Percentiles rank a stretch among this genome's conserved stretches.
These are phyloP conservation scores for Andrena bucephala DNA, from an alignment of 2,888 invertebrate genomes.

Conservation along the genomic window DNA sequence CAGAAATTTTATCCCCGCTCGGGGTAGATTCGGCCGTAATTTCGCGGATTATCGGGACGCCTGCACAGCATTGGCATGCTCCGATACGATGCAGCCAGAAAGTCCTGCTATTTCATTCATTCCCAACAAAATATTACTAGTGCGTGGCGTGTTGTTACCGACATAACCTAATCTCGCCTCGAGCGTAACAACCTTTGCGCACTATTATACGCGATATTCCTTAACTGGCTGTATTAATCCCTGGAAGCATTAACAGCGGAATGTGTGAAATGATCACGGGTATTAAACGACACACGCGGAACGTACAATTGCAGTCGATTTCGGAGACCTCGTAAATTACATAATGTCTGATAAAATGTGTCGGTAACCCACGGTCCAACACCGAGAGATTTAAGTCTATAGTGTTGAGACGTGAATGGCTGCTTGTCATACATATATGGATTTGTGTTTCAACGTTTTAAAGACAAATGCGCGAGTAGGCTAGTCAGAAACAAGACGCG, in stretches of 20 bases:
- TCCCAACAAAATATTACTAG: constrained; percentile 26
- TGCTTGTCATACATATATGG: neutral
- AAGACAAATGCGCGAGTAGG: neutral
- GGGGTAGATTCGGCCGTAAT: neutral
- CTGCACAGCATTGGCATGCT: neutral
- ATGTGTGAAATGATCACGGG: neutral
- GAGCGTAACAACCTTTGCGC: neutral
- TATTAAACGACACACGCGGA: neutral
- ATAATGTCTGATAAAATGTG: constrained; percentile 49
- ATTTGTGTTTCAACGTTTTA: neutral
- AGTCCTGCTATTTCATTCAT: constrained; percentile 45
- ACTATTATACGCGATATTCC: neutral
- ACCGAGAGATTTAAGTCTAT: neutral
- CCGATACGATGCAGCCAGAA: neutral
- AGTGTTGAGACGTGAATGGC: neutral
- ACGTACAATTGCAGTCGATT: neutral
- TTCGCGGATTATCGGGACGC: neutral
- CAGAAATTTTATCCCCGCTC: constrained; percentile 13
- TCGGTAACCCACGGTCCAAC: constrained; percentile 36
- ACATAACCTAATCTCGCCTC: constrained; percentile 55
- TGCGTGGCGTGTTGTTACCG: neutral
- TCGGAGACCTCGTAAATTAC: constrained; percentile 38
- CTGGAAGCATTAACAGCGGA: neutral
- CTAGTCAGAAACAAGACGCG: neutral
- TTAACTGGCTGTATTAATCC: neutral